Evolutionary conservation across 2,888 invertebrate species (phyloP), one percentile per base, ranked within the genome.

Genomic region (Nasonovia ribisnigri): DNA sequence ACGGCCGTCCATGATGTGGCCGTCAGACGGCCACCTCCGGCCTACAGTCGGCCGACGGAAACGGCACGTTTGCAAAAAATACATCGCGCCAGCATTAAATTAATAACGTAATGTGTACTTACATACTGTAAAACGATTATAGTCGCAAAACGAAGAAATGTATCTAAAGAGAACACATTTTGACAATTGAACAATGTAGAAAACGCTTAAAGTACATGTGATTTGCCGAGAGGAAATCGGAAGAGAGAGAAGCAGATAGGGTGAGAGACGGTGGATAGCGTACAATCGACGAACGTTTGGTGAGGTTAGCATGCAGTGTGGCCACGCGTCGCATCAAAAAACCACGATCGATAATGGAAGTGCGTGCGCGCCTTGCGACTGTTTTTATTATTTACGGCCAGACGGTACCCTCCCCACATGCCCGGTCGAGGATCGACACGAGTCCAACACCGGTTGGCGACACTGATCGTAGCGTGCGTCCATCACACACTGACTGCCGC

Each of bases 41-140:
- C 26, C 2, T n/a, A 29, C 93, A 77, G 94, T 77, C 77, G 90
- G 43, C 60, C 26, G 84, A 42, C 60, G 26, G 54, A 26, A 92
- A 60, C 67, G 36, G 36, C 11, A 16, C 84, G 43, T 57, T 42
- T 42, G 88, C 26, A 24, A n/a, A 42, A 51, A 92, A 20, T 46
- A n/a, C 3, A 29, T n/a, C 67, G 88, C 92, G 51, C 88, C 46
- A 16, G 42, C 20, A 24, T 43, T n/a, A 77, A 93, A 93, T 90
- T 89, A 94, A 94, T 93, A 94, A 95, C 29, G 29, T 67, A 36
- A 90, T 29, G n/a, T 87, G 86, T 93, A 93, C 93, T 93, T 93
- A 93, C 93, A 93, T 60, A 60, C 86, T 93, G 48, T 51, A 51
- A 87, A 90, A 43, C 67, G 57, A 90, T 84, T 86, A 67, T 36